Conservation (phyloP, 2,113 vertebrate species). For the human region DNA sequence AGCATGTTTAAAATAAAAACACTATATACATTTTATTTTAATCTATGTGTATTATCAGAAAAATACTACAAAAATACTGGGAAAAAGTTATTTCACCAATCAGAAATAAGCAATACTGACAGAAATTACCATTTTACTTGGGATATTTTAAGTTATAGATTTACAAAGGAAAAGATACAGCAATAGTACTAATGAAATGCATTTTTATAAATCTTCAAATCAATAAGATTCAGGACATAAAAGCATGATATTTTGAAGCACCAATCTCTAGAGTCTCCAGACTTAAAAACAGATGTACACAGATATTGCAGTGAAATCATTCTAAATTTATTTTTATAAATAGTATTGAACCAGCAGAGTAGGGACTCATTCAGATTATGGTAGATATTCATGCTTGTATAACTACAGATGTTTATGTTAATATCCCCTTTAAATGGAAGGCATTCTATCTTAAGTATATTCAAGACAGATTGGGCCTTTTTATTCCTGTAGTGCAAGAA, state of each 20-base stretch:
- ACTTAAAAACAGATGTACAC: background rate
- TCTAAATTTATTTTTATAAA: background rate
- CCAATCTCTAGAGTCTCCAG: background rate
- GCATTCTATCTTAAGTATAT: background rate
- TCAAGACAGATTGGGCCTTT: background rate
- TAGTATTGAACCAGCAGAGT: background rate
- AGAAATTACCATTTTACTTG: background rate
- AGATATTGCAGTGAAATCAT: background rate
- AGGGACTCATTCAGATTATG: background rate
- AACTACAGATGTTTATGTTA: background rate
- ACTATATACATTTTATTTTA: background rate
- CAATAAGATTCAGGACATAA: background rate
- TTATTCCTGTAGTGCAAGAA: background rate
- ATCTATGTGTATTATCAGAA: background rate
- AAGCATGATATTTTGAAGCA: conserved; percentile 26
- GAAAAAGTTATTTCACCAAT: background rate
- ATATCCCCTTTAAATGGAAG: background rate
- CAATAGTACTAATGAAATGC: background rate
- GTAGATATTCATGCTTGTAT: background rate
- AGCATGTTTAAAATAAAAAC: background rate
- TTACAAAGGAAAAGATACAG: background rate
- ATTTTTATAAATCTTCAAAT: background rate
- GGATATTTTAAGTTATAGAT: background rate
- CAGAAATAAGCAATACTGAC: background rate
- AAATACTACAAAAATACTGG: background rate